These are phyloP conservation scores for Trinorchestia longiramus DNA, from an alignment of 1,140 invertebrate species.

Conservation along the genomic window DNA sequence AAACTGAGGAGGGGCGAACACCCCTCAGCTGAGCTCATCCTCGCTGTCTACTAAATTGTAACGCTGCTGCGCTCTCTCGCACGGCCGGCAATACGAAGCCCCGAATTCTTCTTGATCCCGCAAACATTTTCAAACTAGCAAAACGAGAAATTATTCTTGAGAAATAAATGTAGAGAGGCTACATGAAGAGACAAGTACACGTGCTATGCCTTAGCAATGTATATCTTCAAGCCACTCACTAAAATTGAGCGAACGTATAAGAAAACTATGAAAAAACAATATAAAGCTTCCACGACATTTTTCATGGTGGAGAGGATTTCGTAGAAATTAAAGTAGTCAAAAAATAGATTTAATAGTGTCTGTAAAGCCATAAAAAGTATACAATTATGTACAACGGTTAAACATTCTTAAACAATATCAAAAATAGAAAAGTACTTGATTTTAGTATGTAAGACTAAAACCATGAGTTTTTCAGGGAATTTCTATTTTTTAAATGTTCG, in stretches of 20 bases:
- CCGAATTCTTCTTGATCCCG: conserved; percentile 41
- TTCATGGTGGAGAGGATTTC: background rate
- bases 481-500: too few species aligned
- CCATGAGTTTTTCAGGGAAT: too few species aligned
- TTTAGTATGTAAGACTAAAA: too few species aligned
- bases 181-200: background rate
- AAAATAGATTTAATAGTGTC: too few species aligned
- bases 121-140: background rate
- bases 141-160: background rate
- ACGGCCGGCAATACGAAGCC: background rate
- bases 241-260: background rate
- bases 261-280: background rate
- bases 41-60: conserved; percentile 48
- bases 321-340: background rate
- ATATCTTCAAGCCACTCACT: background rate
- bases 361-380: too few species aligned
- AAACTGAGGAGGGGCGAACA: conserved; percentile 35
- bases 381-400: too few species aligned
- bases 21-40: conserved; percentile 30
- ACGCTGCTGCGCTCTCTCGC: conserved; percentile 15
- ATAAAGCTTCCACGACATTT: background rate
- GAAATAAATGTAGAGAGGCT: background rate
- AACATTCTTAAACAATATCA: too few species aligned
- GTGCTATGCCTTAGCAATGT: background rate
- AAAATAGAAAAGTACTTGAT: too few species aligned